Evolutionary conservation across 2,113 vertebrate genomes (phyloP), one percentile per base, ranked within the genome.

Genomic region (Brachyhypopomus occidentalis): DNA sequence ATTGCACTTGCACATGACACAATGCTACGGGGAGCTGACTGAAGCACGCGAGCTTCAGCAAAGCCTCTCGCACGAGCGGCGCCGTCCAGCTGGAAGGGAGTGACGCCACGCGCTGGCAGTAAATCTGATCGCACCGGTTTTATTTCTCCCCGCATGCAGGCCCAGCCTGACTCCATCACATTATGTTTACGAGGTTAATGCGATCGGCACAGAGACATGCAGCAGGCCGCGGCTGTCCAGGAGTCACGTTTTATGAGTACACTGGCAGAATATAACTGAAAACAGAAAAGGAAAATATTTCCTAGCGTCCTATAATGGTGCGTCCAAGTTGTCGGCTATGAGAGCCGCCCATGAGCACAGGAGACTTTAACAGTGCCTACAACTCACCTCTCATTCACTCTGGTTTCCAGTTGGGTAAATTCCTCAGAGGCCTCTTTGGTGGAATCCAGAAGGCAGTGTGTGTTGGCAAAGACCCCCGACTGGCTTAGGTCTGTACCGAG

Each of bases 341-440:
- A 41, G 5, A 20, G 0, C 16, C 12, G 55, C 34, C 20, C 4
- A 34, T 14, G 3, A 63, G 36, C 1, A 36, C 75, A 77, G 38
- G 11, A 36, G 4, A 38, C 3, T 17, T 78, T 36, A 25, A 34
- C 9, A 23, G 0, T 38, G 22, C 22, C 36, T 9, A 38, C 16
- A 69, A 79, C 87, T 87, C 85, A 98, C 98, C 95, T 97, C 81
- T 97, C 92, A 36, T 90, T 94, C 77, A 96, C 88, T 62, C 89
- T 92, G 59, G 93, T 92, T 66, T 96, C 94, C 36, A 99, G 92
- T 34, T 94, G 92, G 70, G 75, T 89, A 77, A 98, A 99, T 56
- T 95, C 94, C 1, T 94, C 94, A 19, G 92, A 95, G 48, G 97
- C 93, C 20, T 84, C 92, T 85, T 91, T 94, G 74, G 97, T 89